Evolutionary conservation across 2,113 vertebrate species (phyloP).

Genomic region (Bufo gargarizans): DNA sequence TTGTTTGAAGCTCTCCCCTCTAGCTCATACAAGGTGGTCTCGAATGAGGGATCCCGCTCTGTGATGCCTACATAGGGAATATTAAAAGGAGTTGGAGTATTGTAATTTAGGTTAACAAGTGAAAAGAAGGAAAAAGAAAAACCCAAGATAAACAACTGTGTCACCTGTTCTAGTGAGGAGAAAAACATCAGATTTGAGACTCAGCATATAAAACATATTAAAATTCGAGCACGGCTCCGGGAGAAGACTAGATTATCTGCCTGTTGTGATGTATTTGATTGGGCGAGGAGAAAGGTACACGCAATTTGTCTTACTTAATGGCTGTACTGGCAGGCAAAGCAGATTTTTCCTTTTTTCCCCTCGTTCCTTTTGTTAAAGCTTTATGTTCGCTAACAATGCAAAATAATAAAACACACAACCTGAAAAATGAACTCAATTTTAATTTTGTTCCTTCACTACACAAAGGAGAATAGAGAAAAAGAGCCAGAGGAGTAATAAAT

Average conservation of each 20-base stretch:
- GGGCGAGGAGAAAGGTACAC: not conserved
- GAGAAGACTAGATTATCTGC: constrained; percentile 28
- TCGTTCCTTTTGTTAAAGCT: constrained; percentile 34
- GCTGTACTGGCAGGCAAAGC: not conserved
- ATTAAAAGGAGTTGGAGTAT: too few species aligned
- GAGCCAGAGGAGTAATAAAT: constrained; percentile 10
- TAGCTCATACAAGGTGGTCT: too few species aligned
- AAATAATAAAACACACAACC: constrained; percentile 33
- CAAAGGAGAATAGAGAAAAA: not conserved
- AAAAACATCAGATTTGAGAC: not conserved
- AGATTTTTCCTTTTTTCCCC: constrained; percentile 7
- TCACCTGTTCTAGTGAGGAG: not conserved
- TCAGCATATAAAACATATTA: constrained; percentile 1
- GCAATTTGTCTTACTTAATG: constrained; percentile 42
- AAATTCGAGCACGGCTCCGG: not conserved
- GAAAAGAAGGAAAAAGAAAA: not conserved
- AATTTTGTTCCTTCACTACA: not conserved
- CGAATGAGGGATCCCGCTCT: too few species aligned
- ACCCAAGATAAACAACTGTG: not conserved
- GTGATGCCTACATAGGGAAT: too few species aligned
- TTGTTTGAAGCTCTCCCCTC: too few species aligned
- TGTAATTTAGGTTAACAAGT: not conserved
- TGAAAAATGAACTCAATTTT: constrained; percentile 51
- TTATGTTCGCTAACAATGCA: not conserved
- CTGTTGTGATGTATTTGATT: constrained; percentile 36